A percentile compares a stretch with the other conserved stretches of the same genome.
phyloP scores from a whole-genome alignment of 2,888 invertebrate genomes.

The Polydrusus pterygomalis region DNA sequence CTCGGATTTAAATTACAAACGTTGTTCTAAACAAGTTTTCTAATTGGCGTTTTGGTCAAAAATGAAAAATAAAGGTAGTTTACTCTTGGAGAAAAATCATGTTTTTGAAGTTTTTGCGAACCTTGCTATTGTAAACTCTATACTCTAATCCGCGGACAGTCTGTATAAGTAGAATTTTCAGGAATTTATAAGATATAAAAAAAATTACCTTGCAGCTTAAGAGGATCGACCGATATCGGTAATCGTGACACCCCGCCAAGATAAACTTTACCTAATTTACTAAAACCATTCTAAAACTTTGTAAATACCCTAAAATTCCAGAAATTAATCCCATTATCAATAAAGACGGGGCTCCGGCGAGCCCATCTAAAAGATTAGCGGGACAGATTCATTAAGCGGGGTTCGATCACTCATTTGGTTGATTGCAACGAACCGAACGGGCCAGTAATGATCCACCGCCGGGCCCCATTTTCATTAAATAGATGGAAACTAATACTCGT shows the following conservation, averaged over 20 bases:
- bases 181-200: too few relatives aligned
- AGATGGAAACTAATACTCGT: constrained; percentile 56
- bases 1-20: too few relatives aligned
- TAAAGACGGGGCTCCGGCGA: constrained; percentile 69
- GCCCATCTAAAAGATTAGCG: constrained; percentile 74
- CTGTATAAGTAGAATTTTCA: too few relatives aligned
- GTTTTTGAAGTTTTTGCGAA: too few relatives aligned
- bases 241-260: background rate
- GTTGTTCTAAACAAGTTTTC: too few relatives aligned
- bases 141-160: too few relatives aligned
- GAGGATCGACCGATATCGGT: background rate
- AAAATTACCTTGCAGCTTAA: too few relatives aligned
- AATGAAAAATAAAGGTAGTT: too few relatives aligned
- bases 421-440: constrained; percentile 59
- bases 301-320: constrained; percentile 68
- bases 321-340: constrained; percentile 74
- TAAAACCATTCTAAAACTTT: constrained; percentile 57
- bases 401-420: constrained; percentile 72
- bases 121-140: too few relatives aligned
- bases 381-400: constrained; percentile 74
- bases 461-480: constrained; percentile 56
- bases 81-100: too few relatives aligned
- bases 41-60: too few relatives aligned
- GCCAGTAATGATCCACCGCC: constrained; percentile 54
- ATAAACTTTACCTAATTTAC: constrained; percentile 11